Evolutionary conservation across 2,113 vertebrate genomes (phyloP), one percentile per base, ranked within the genome.

Genomic region (Coptodon bakossiorum): DNA sequence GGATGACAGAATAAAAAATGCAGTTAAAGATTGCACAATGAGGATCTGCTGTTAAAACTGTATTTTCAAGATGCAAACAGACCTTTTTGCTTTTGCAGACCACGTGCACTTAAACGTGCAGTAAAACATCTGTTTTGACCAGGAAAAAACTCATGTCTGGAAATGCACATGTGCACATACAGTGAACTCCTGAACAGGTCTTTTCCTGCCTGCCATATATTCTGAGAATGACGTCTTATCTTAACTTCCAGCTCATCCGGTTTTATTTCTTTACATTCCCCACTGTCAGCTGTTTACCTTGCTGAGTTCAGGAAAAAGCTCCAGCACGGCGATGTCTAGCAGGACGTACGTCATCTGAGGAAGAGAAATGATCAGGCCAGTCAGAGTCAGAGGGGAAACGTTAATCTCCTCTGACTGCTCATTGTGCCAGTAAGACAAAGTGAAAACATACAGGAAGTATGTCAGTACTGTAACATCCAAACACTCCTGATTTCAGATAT

Each of bases 291-390:
- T 3, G 12, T 81, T 92, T 97, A 98, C 98, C 97, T 97, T 96
- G 92, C 78, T 94, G 82, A 99, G 97, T 84, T 99, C 98, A 83
- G 98, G 98, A 81, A 99, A 99, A 19, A 99, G 96, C 87, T 99
- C 98, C 90, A 97, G 97, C 86, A 99, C 94, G 22, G 97, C 97
- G 68, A 98, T 97, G 93, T 99, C 98, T 93, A 99, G 94, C 53
- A 99, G 96, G 76, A 98, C 96, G 1, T 99, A 99, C 1, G 98
- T 98, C 93, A 99, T 96, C 98, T 99, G 95, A 90, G 73, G 91
- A 85, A 81, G 76, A 63, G 4, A n/a, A 68, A 24, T 27, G 4
- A 82, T 13, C 9, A 14, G 7, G 19, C 10, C 17, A 24, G 81
- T 66, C 34, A 38, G 19, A 81, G 34, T 24, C 68, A 16, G 22